Base-by-base conservation (phyloP, 2,797 vertebrate species). In the Semaprochilodus insignis region DNA sequence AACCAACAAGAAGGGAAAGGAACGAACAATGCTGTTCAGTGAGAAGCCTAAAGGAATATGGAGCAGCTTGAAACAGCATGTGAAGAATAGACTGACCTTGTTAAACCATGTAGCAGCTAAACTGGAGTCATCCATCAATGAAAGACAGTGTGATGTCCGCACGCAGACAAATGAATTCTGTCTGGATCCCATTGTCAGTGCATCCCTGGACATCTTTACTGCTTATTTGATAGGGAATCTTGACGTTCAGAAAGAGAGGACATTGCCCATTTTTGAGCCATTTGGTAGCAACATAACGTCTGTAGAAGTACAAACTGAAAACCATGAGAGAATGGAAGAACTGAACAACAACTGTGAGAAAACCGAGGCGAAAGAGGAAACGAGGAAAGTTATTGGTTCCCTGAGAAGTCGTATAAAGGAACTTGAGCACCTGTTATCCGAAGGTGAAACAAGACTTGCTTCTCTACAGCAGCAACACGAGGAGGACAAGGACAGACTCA, bases 181-280 rank as follows among this genome's bases (percentile, higher is more conserved):
- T 80, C 81, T 81, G 0, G 51, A 70, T 25, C 79, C 82, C 0
- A 2, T 91, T 27, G 85, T 89, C 77, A 87, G 86, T 0, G 88
- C 88, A 1, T 89, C 88, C 0, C 84, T 88, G 1, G 91, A 94
- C 72, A 88, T 90, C 0, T n/a, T 91, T 5, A 86, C 63, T 76
- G 87, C 88, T 85, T 87, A 55, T 48, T 85, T 23, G 2, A 5
- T 91, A 1, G 25, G 60, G 71, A 73, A 59, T 21, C 80, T 91
- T 15, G 85, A 65, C n/a, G 51, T 78, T 0, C 76, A 62, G 25
- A 54, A 80, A 76, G 40, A 52, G 62, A 54, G 63, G 21, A 73
- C 63, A 4, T 11, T 6, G 73, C 10, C n/a, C 48, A 54, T 54
- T 0, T 19, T 25, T 63, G 19, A 73, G 57, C 8, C 57, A 36